Conservation (phyloP, 1,140 invertebrate genomes). For the Antheraea mylitta region DNA sequence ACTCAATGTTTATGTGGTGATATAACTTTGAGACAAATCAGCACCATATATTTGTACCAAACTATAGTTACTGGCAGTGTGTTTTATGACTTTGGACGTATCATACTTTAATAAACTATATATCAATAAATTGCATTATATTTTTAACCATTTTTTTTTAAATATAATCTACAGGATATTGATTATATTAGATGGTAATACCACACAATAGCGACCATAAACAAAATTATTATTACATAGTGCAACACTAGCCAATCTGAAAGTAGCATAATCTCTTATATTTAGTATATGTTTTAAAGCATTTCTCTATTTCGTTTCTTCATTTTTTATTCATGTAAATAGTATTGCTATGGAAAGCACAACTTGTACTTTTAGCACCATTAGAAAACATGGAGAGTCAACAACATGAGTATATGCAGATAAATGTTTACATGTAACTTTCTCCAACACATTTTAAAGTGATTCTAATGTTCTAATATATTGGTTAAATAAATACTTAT, state of each 20-base stretch:
- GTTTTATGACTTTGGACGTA: conserved; percentile 29
- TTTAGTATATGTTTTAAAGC: background rate
- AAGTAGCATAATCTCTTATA: background rate
- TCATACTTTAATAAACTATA: conserved; percentile 15
- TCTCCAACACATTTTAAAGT: no score
- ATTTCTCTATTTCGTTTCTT: background rate
- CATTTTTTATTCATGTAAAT: background rate
- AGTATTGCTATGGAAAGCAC: background rate
- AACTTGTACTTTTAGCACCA: background rate
- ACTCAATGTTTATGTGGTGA: conserved; percentile 7
- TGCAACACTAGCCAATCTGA: background rate
- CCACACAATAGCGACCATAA: background rate
- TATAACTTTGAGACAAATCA: conserved; percentile 15
- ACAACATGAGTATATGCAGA: background rate
- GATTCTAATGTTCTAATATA: no score
- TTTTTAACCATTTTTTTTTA: background rate
- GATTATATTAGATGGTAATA: background rate
- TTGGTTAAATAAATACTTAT: no score
- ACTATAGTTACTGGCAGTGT: conserved; percentile 30
- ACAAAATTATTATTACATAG: background rate
- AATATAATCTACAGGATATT: background rate
- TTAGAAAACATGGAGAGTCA: background rate
- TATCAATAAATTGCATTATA: conserved; percentile 23
- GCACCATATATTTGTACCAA: conserved; percentile 44
- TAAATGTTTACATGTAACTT: background rate